These are phyloP conservation scores for Teleogryllus occipitalis DNA, from an alignment of 1,140 invertebrate species.

Conservation along the genomic window DNA sequence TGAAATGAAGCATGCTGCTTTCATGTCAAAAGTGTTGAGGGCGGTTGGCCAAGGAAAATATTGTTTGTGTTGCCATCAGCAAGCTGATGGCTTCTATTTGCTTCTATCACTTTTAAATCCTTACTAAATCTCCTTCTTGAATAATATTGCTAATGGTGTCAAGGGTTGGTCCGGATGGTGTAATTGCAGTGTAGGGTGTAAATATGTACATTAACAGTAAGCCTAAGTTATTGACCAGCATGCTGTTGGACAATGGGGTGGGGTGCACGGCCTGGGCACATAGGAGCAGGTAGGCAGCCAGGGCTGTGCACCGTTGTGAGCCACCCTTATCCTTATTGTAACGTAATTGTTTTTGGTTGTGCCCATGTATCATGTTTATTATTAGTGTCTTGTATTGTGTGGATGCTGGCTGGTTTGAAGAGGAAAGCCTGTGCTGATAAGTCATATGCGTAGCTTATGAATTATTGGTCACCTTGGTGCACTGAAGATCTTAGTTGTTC, in stretches of 20 bases:
- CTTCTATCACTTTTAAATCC: background rate
- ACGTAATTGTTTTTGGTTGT: background rate
- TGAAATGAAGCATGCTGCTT: background rate
- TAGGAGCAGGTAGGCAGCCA: background rate
- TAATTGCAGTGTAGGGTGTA: background rate
- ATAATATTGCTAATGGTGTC: background rate
- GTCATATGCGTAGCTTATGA: background rate
- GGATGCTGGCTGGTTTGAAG: background rate
- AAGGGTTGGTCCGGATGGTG: background rate
- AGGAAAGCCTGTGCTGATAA: background rate
- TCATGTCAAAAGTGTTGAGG: background rate
- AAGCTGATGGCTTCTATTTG: background rate
- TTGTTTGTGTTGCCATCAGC: background rate
- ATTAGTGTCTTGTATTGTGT: background rate
- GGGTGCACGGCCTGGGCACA: background rate
- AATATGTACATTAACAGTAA: background rate
- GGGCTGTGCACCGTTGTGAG: background rate
- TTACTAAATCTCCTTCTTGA: conserved; percentile 5
- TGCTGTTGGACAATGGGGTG: background rate
- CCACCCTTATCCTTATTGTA: background rate
- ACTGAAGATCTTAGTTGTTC: background rate
- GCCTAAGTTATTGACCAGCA: background rate
- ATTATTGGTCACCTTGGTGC: background rate
- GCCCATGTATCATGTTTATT: background rate
- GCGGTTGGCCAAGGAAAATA: background rate